A percentile compares a stretch with the other conserved stretches of the same genome.
phyloP scores from a whole-genome alignment of 2,113 vertebrate genomes.

The human region DNA sequence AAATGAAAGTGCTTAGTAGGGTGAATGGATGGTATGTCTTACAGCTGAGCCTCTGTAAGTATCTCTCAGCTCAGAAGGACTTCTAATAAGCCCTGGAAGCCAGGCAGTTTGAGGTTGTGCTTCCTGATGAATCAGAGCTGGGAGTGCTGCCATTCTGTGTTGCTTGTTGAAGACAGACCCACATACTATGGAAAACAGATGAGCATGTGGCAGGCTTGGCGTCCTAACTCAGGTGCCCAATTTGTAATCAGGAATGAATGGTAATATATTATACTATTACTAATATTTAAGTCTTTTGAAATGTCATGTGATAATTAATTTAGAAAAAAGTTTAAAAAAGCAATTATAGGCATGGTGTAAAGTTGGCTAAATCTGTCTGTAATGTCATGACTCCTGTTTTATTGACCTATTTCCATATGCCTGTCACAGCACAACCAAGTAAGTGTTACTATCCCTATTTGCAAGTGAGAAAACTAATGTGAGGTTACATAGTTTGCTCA shows the following conservation, averaged over 20 bases:
- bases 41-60: not conserved
- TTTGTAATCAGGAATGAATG: constrained; percentile 13
- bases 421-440: not conserved
- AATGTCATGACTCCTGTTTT: not conserved
- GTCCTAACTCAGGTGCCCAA: not conserved
- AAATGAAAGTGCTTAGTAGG: not conserved
- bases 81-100: not conserved
- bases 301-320: constrained; percentile 15
- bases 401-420: not conserved
- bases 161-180: not conserved
- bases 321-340: not conserved
- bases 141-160: not conserved
- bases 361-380: not conserved
- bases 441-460: not conserved
- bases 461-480: not conserved
- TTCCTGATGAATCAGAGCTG: not conserved
- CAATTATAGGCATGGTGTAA: not conserved
- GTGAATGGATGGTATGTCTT: not conserved
- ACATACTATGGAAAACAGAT: not conserved
- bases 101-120: not conserved
- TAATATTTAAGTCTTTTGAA: constrained; percentile 35
- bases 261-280: not conserved
- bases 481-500: not conserved
- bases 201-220: not conserved
- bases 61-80: not conserved